A percentile compares a stretch with the other conserved stretches of the same genome.
Conservation (phyloP, 2,888 invertebrate genomes). For the Stomorhina lunata region DNA sequence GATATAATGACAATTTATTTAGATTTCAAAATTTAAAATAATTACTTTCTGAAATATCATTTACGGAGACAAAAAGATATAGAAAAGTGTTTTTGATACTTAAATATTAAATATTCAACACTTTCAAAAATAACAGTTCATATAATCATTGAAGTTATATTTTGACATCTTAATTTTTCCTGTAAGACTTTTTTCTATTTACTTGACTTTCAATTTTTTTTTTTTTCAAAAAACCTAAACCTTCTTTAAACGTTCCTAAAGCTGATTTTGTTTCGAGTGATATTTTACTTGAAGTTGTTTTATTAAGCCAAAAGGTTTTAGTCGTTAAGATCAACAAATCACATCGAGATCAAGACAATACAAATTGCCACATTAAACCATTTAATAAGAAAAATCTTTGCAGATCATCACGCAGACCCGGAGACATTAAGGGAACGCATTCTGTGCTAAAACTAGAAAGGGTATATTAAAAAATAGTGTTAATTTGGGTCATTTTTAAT, state of each 20-base stretch:
- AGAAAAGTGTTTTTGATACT: no score
- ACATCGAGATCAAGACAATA: slow-evolving; percentile 51
- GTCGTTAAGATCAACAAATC: slow-evolving; percentile 16
- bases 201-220: no score
- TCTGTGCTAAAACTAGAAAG: neutral
- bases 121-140: no score
- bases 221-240: neutral
- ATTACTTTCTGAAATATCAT: slow-evolving; percentile 4
- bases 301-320: slow-evolving; percentile 35
- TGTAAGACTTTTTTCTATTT: neutral
- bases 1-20: slow-evolving; percentile 5
- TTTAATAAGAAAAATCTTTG: slow-evolving; percentile 40
- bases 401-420: slow-evolving; percentile 28
- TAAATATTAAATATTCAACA: no score
- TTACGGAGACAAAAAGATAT: no score
- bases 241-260: slow-evolving; percentile 7
- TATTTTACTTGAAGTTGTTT: slow-evolving; percentile 29
- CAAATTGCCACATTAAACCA: slow-evolving; percentile 61
- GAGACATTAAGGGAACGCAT: slow-evolving; percentile 36
- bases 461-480: neutral
- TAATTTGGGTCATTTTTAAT: neutral
- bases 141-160: no score
- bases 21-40: slow-evolving; percentile 9
- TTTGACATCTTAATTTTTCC: no score
- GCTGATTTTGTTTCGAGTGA: neutral